phyloP scores from a whole-genome alignment of 1,140 invertebrate species.

The Yoshiicerus persimilis region DNA sequence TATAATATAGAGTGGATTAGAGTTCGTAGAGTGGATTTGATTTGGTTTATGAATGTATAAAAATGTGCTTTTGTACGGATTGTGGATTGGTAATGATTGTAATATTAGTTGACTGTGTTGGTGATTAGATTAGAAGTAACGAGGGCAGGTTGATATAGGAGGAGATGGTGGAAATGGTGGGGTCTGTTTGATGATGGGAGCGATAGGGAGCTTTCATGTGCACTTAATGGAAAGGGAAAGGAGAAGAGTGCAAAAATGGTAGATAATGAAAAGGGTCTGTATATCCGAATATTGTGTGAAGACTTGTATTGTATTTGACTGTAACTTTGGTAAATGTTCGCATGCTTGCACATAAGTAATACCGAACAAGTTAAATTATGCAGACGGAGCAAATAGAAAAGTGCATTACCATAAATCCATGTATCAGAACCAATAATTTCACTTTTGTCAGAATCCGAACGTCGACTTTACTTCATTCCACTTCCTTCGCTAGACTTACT shows the following conservation, averaged over 20 bases:
- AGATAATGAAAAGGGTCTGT: neutral
- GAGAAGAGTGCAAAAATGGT: neutral
- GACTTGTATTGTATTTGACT: neutral
- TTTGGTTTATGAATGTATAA: neutral
- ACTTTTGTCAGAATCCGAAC: neutral
- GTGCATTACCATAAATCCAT: slow-evolving; percentile 20
- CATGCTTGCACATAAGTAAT: neutral
- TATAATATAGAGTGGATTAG: too few species aligned
- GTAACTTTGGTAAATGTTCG: neutral
- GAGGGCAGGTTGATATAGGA: neutral
- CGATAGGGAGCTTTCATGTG: neutral
- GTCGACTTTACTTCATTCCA: neutral
- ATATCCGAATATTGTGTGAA: neutral
- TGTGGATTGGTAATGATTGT: neutral
- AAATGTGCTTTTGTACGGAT: neutral
- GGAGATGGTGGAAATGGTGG: neutral
- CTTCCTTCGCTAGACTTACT: neutral
- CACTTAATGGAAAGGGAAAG: neutral
- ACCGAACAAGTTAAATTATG: neutral
- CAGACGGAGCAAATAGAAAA: slow-evolving; percentile 2
- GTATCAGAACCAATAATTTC: slow-evolving; percentile 17
- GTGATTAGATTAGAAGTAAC: neutral
- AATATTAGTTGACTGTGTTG: neutral
- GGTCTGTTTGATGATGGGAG: neutral
- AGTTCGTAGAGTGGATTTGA: too few species aligned